Evolutionary conservation across 1,140 invertebrate species (phyloP), one percentile per base, ranked within the genome.

Genomic region (Drosophila erecta): DNA sequence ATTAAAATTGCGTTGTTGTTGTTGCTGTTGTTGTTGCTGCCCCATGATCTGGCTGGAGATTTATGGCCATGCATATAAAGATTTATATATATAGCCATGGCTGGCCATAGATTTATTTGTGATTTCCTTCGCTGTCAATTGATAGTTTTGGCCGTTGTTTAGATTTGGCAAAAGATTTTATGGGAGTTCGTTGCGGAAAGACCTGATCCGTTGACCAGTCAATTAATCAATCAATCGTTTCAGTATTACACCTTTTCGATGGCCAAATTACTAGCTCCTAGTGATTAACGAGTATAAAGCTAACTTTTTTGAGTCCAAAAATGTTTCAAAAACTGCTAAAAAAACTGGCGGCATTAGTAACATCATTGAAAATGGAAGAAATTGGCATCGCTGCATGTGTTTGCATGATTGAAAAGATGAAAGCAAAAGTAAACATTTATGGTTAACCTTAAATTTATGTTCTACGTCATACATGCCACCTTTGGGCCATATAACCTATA

Each of bases 1-100:
- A 84, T 89, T 89, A 89, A 87, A 79, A 83, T 67, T 75, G 78
- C 58, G 70, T 37, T 33, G 49, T 30, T 55, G 51, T 27, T 57
- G 49, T 75, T 61, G 49, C 75, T 61, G 70, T 62, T 43, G 47
- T 37, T 46, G 41, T 49, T 57, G 64, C 70, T 70, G 35, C 67
- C 12, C 65, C 57, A 71, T 54, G 50, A 38, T 49, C 37, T 53
- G 22, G 24, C 50, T 17, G 8, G 30, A 62, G 67, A 87, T 87
- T 80, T 89, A 86, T 87, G 75, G 49, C 61, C 59, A 22, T 50
- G 56, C 51, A 61, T 58, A 44, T 24, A 54, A 58, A 57, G 66
- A 24, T 57, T 30, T 55, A 58, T 55, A 56, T 59, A 67, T 62
- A 69, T 56, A 37, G 43, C n/a, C 64, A n/a, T 51, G 46, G 27